Percentiles rank a stretch among this genome's conserved stretches.
Conservation (phyloP, 2,113 vertebrate species). For the Pseudopodoces humilis region DNA sequence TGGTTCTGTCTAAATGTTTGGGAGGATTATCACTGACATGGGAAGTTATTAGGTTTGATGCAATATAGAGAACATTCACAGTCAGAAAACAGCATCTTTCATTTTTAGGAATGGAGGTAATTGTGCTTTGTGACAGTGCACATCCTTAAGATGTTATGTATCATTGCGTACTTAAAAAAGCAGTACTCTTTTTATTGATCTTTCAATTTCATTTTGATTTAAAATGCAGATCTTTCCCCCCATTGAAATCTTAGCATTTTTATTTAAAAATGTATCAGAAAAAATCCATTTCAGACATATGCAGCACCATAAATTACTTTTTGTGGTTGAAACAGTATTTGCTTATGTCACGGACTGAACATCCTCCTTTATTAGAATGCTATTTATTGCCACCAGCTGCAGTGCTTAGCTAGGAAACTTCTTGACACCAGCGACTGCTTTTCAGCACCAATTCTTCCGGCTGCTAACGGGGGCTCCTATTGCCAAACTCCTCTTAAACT, state of each 20-base stretch:
- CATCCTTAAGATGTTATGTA: constrained; percentile 68
- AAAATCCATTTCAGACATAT: constrained; percentile 75
- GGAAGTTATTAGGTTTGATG: constrained; percentile 40
- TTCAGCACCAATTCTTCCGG: constrained; percentile 89
- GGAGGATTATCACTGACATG: constrained; percentile 45
- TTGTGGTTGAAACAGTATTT: constrained; percentile 81
- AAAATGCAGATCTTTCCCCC: constrained; percentile 74
- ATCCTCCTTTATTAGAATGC: constrained; percentile 84
- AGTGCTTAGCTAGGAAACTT: constrained; percentile 88
- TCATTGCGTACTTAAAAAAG: constrained; percentile 68
- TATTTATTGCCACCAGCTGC: constrained; percentile 94
- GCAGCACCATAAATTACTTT: constrained; percentile 74
- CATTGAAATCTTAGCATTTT: constrained; percentile 73
- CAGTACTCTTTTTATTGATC: constrained; percentile 69
- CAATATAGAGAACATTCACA: constrained; percentile 53
- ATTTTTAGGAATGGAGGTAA: constrained; percentile 71
- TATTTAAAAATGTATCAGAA: constrained; percentile 68
- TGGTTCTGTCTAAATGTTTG: constrained; percentile 24
- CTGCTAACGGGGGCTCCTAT: constrained; percentile 81
- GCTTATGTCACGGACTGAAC: constrained; percentile 80
- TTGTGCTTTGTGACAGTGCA: constrained; percentile 62
- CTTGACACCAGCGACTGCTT: constrained; percentile 89
- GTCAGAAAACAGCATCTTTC: constrained; percentile 66
- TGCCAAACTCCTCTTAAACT: constrained; percentile 69
- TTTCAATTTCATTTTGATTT: constrained; percentile 74